Evolutionary conservation across 2,113 vertebrate species (phyloP).

Genomic region (Monarcha castaneiventris): DNA sequence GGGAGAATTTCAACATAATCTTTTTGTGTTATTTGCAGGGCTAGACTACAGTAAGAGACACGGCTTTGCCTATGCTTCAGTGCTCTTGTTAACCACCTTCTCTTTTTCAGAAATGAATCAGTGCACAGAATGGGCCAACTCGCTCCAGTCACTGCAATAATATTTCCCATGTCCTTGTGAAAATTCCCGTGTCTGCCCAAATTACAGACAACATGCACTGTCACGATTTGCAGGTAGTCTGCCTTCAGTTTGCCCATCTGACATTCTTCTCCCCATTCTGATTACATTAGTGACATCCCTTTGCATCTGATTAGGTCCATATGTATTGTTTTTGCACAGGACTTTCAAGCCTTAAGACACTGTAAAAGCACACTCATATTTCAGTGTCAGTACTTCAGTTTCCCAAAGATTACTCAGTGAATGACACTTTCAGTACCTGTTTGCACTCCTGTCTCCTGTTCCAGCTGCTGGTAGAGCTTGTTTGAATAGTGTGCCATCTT

Average conservation of each 20-base stretch:
- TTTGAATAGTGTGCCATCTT: slow-evolving; percentile 95
- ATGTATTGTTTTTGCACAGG: rapidly evolving
- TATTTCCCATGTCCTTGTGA: neutral
- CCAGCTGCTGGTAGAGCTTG: slow-evolving; percentile 87
- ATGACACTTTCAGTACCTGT: slow-evolving; percentile 78
- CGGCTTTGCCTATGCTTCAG: neutral
- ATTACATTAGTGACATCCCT: neutral
- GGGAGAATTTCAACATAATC: neutral
- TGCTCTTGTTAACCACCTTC: neutral
- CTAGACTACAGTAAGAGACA: neutral
- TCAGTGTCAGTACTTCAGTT: neutral
- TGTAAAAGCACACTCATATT: rapidly evolving
- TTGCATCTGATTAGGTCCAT: neutral
- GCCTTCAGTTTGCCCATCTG: neutral
- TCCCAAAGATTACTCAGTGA: neutral
- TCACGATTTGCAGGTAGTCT: neutral
- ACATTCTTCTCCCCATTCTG: neutral
- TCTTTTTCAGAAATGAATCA: neutral
- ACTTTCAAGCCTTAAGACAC: neutral
- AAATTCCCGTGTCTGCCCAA: neutral
- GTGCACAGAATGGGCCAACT: neutral
- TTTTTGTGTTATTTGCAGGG: neutral
- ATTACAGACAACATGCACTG: neutral
- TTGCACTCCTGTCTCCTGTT: slow-evolving; percentile 88
- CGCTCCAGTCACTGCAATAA: neutral